A percentile compares a stretch with the other conserved stretches of the same genome.
Conservation (phyloP, 2,113 vertebrate species). For the Spea bombifrons region DNA sequence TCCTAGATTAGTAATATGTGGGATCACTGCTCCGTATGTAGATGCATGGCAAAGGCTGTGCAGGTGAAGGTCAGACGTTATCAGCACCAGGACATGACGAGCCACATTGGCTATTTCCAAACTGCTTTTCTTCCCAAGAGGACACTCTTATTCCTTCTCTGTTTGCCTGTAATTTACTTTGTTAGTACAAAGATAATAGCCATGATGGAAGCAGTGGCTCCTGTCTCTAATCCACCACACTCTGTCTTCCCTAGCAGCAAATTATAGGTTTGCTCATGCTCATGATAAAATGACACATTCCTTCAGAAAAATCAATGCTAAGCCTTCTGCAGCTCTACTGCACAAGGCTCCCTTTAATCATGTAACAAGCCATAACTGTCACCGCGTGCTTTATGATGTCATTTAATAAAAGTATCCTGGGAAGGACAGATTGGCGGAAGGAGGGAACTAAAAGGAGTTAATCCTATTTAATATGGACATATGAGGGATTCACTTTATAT, state of each 20-base stretch:
- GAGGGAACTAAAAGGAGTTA: constrained; percentile 20
- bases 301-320: constrained; percentile 45
- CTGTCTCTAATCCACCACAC: constrained; percentile 11
- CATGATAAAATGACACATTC: constrained; percentile 47
- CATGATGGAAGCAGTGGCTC: constrained; percentile 16
- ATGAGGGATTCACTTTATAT: constrained; percentile 15
- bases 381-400: constrained; percentile 41
- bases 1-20: no score
- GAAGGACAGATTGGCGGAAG: constrained; percentile 16
- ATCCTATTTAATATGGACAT: constrained; percentile 12
- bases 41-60: neutral
- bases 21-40: no score
- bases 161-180: constrained; percentile 35
- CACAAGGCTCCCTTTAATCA: constrained; percentile 41
- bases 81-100: neutral
- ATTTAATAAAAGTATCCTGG: constrained; percentile 41
- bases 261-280: constrained; percentile 40
- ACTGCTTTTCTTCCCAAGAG: neutral
- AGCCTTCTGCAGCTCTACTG: constrained; percentile 38
- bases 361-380: constrained; percentile 46
- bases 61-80: neutral
- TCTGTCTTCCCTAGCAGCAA: constrained; percentile 37
- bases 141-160: neutral
- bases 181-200: constrained; percentile 33
- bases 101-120: neutral